These are phyloP conservation scores for Parambassis ranga DNA, from an alignment of 2,797 vertebrate species.

Conservation along the genomic window DNA sequence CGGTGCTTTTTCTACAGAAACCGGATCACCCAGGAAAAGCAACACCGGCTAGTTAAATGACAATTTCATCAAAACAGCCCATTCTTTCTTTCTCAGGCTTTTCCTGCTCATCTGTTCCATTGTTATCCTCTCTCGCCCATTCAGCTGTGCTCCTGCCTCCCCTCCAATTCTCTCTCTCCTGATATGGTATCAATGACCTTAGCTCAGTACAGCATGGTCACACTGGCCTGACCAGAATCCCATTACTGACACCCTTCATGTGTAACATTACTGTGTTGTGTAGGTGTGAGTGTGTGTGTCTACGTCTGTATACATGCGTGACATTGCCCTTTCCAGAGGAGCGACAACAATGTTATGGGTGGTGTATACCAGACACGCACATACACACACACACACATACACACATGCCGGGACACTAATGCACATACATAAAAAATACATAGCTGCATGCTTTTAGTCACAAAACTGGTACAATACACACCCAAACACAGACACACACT, in stretches of 20 bases:
- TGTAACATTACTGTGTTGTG: constrained; percentile 67
- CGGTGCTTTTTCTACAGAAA: not conserved
- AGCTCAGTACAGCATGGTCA: constrained; percentile 66
- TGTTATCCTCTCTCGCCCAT: constrained; percentile 43
- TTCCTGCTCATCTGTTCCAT: constrained; percentile 18
- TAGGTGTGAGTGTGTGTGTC: constrained; percentile 34
- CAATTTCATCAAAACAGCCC: constrained; percentile 3
- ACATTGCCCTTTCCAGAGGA: constrained; percentile 66
- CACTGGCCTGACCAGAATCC: constrained; percentile 72
- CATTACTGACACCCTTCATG: constrained; percentile 78
- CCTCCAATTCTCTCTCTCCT: constrained; percentile 12
- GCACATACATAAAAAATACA: constrained; percentile 1
- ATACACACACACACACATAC: constrained; percentile 6
- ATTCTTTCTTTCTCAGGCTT: not conserved
- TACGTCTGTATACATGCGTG: constrained; percentile 54
- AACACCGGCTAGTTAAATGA: constrained; percentile 23
- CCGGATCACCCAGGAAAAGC: constrained; percentile 15
- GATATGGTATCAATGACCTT: constrained; percentile 71
- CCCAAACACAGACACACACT: not conserved
- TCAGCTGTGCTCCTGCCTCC: constrained; percentile 6
- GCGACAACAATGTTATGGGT: constrained; percentile 55
- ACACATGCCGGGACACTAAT: not conserved
- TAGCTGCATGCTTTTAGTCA: not conserved
- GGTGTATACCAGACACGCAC: constrained; percentile 23
- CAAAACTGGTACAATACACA: constrained; percentile 2